These are phyloP conservation scores for Platichthys stellatus DNA, from an alignment of 2,113 vertebrate genomes.

Conservation along the genomic window DNA sequence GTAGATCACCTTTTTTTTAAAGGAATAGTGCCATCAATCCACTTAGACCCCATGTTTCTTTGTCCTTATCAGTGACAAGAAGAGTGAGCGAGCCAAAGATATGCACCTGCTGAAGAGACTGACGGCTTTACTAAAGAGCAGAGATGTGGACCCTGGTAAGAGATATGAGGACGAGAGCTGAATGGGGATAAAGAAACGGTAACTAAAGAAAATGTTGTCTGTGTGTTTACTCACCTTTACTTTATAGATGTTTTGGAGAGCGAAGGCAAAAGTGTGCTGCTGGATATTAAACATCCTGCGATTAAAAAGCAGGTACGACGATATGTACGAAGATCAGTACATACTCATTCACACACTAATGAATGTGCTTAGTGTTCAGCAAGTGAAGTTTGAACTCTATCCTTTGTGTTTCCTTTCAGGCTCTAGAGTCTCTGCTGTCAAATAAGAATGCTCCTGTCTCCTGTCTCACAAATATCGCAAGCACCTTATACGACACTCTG, in stretches of 20 bases:
- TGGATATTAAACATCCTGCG: conserved; percentile 96
- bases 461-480: conserved; percentile 87
- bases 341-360: neutral
- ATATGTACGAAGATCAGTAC: conserved; percentile 27
- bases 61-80: conserved; percentile 88
- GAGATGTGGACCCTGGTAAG: conserved; percentile 84
- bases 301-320: conserved; percentile 92
- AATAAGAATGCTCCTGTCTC: conserved; percentile 87
- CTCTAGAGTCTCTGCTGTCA: conserved; percentile 90
- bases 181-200: too few relatives aligned
- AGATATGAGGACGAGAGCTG: neutral
- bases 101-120: conserved; percentile 94
- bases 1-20: neutral
- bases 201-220: too few relatives aligned
- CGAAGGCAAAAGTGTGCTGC: conserved; percentile 88
- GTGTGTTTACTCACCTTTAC: neutral
- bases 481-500: conserved; percentile 85
- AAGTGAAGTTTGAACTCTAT: neutral
- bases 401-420: conserved; percentile 80
- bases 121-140: conserved; percentile 83
- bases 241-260: conserved; percentile 87
- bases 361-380: neutral
- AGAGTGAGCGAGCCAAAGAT: conserved; percentile 96
- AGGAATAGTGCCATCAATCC: neutral
- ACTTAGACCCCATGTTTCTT: neutral